A percentile compares a stretch with the other conserved stretches of the same genome.
Evolutionary conservation across 2,797 vertebrate species (phyloP).

Genomic region (Periparus ater): DNA sequence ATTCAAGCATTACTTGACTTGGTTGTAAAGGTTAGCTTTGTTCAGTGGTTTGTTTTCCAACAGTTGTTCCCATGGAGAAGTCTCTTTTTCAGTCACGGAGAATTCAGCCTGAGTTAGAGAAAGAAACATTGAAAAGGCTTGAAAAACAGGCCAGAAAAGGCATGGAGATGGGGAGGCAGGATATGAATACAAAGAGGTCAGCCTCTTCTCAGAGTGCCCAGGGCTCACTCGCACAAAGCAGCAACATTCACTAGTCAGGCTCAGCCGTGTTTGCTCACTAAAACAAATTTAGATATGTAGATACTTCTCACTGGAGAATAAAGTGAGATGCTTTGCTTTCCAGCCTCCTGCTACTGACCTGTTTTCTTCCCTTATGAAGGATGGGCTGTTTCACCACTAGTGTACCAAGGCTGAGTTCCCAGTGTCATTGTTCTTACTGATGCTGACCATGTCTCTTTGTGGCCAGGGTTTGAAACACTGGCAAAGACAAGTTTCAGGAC

Average conservation of each 20-base stretch:
- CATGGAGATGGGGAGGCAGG: background rate
- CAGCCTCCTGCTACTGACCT: background rate
- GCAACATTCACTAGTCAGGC: background rate
- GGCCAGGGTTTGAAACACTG: background rate
- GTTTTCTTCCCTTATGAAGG: background rate
- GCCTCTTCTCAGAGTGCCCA: background rate
- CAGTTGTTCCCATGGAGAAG: conserved; percentile 69
- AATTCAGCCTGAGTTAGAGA: conserved; percentile 42
- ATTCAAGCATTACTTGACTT: conserved; percentile 65
- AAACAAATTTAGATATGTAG: background rate
- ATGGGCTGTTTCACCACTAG: background rate
- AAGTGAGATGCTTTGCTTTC: background rate
- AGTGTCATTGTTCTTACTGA: background rate
- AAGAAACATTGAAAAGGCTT: conserved; percentile 43
- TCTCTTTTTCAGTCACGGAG: conserved; percentile 13
- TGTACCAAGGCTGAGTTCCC: background rate
- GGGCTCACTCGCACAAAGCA: background rate
- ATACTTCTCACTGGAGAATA: background rate
- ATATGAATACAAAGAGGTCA: conserved; percentile 23
- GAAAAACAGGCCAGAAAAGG: conserved; percentile 38
- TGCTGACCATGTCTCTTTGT: accelerated
- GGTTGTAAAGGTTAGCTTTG: conserved; percentile 65
- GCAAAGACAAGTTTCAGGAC: background rate
- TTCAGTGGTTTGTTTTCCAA: conserved; percentile 41
- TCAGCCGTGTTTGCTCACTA: background rate